Percentiles rank a stretch among this genome's conserved stretches.
phyloP scores from a whole-genome alignment of 2,113 vertebrate species.

The Scatophagus argus region DNA sequence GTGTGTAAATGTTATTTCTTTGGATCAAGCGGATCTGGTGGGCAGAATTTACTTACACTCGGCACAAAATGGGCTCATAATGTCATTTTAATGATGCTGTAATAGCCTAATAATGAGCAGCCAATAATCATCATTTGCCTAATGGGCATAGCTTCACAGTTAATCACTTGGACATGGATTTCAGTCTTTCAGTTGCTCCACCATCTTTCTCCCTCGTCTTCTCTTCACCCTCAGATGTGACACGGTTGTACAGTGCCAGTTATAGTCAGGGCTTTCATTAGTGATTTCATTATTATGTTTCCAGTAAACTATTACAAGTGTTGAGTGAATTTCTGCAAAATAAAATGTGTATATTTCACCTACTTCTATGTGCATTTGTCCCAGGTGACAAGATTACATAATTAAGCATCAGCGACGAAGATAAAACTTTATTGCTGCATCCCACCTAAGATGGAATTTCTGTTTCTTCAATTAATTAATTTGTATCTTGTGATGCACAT shows the following conservation, averaged over 20 bases:
- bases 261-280: neutral
- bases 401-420: neutral
- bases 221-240: neutral
- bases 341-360: neutral
- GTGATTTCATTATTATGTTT: too few species aligned
- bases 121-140: slow-evolving; percentile 75
- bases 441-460: neutral
- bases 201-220: neutral
- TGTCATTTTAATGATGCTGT: slow-evolving; percentile 70
- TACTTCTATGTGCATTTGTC: neutral
- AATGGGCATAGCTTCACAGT: slow-evolving; percentile 60
- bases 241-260: neutral
- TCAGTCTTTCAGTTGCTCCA: neutral
- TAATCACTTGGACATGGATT: slow-evolving; percentile 71
- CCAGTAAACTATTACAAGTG: neutral
- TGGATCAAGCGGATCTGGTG: slow-evolving; percentile 4
- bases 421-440: neutral
- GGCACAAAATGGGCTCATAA: slow-evolving; percentile 56
- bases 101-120: slow-evolving; percentile 74
- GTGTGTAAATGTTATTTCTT: slow-evolving; percentile 9
- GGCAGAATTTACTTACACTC: slow-evolving; percentile 15
- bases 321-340: neutral
- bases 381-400: neutral
- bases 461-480: neutral
- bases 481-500: neutral